Conservation (phyloP, 2,888 invertebrate genomes). For the Apocheima hispidaria region DNA sequence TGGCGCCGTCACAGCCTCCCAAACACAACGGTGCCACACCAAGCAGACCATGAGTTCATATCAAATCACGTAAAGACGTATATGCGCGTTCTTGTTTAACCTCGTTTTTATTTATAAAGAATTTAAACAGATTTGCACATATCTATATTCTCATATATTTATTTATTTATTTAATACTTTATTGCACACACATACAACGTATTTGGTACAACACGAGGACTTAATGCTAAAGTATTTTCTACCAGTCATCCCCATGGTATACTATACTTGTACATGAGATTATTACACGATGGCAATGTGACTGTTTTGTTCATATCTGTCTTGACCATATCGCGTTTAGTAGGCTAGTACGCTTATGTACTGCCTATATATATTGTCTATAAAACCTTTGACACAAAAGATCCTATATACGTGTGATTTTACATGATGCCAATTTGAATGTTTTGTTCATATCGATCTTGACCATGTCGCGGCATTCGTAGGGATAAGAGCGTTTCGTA, state of each 20-base stretch:
- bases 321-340: too few species aligned
- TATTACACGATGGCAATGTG: too few species aligned
- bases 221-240: too few species aligned
- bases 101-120: not conserved
- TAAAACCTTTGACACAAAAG: not conserved
- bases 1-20: slow-evolving; percentile 65
- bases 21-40: slow-evolving; percentile 43
- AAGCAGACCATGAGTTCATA: slow-evolving; percentile 22
- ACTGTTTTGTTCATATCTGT: too few species aligned
- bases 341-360: too few species aligned
- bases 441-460: not conserved
- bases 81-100: not conserved
- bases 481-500: not conserved
- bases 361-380: too few species aligned
- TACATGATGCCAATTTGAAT: not conserved
- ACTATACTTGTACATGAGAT: too few species aligned
- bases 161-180: too few species aligned
- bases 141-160: too few species aligned
- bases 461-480: not conserved
- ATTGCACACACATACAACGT: too few species aligned
- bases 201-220: too few species aligned
- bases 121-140: not conserved
- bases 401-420: slow-evolving; percentile 5
- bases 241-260: too few species aligned
- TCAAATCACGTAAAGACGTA: not conserved